These are phyloP conservation scores for Tribolium madens DNA, from an alignment of 1,140 invertebrate species.

Conservation along the genomic window DNA sequence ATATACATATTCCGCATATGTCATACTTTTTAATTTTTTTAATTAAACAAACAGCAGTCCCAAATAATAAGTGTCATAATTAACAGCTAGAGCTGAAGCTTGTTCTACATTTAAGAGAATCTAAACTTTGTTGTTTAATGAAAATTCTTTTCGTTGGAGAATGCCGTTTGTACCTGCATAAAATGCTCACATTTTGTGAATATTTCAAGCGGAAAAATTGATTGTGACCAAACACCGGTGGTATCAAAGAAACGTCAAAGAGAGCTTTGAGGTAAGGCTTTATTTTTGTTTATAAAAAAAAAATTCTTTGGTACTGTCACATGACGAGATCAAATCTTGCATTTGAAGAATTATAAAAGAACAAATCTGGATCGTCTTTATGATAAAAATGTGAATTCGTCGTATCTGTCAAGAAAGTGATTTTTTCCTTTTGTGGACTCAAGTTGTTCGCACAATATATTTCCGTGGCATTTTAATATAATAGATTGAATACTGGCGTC, in stretches of 20 bases:
- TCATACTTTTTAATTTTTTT: not conserved
- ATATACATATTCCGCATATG: not conserved
- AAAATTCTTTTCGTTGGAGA: not conserved
- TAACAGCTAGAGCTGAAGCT: too few species aligned
- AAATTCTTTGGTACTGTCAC: slow-evolving; percentile 2
- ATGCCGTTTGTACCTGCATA: not conserved
- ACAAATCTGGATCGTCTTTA: slow-evolving; percentile 25
- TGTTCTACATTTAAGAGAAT: too few species aligned
- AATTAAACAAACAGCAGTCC: not conserved
- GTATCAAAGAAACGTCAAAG: slow-evolving; percentile 13
- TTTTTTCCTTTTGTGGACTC: slow-evolving; percentile 12
- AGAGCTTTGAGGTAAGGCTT: not conserved
- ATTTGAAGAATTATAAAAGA: slow-evolving; percentile 16
- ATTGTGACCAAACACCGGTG: slow-evolving; percentile 7
- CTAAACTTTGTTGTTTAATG: too few species aligned
- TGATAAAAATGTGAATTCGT: slow-evolving; percentile 12
- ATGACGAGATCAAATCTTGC: slow-evolving; percentile 7
- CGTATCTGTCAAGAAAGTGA: not conserved
- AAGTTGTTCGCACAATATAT: slow-evolving; percentile 6
- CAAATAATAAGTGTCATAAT: too few species aligned
- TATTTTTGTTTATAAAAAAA: not conserved
- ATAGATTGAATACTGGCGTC: slow-evolving; percentile 17
- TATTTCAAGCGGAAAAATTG: slow-evolving; percentile 19
- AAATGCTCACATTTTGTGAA: not conserved
- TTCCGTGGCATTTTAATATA: slow-evolving; percentile 10